Conservation (phyloP, 2,113 vertebrate genomes). For the Polypterus bichir region DNA sequence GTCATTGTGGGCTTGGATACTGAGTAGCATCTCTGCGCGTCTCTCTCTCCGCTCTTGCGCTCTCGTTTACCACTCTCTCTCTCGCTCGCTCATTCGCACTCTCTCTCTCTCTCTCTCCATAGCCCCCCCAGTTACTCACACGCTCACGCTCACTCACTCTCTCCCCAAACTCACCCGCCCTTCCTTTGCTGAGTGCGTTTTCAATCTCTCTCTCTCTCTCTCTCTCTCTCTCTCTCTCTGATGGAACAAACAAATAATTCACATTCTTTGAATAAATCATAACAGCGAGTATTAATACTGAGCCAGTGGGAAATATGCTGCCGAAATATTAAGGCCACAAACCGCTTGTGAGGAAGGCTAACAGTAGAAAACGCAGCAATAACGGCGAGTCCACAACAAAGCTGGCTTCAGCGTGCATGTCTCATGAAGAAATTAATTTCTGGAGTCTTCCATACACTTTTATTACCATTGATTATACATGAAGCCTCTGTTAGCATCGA, state of each 20-base stretch:
- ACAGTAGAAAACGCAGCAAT: too few relatives aligned
- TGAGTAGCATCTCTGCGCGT: conserved; percentile 43
- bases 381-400: too few relatives aligned
- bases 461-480: too few relatives aligned
- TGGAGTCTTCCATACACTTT: too few relatives aligned
- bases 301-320: conserved; percentile 19
- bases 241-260: conserved; percentile 10
- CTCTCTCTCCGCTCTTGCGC: conserved; percentile 20
- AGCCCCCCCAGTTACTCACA: conserved; percentile 2
- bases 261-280: conserved; percentile 16
- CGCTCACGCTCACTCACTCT: conserved; percentile 23
- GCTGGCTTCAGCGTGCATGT: too few relatives aligned
- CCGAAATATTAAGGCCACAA: conserved; percentile 18
- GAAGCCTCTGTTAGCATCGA: too few relatives aligned
- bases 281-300: conserved; percentile 23
- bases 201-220: conserved; percentile 6
- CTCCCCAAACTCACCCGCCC: conserved; percentile 11
- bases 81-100: conserved; percentile 24
- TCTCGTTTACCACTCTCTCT: conserved; percentile 27
- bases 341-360: not conserved
- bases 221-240: conserved; percentile 21
- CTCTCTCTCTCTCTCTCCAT: conserved; percentile 20
- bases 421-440: too few relatives aligned
- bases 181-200: conserved; percentile 17
- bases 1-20: conserved; percentile 53